Evolutionary conservation across 2,888 invertebrate species (phyloP), one percentile per base, ranked within the genome.

Genomic region (Eupithecia abbreviata): DNA sequence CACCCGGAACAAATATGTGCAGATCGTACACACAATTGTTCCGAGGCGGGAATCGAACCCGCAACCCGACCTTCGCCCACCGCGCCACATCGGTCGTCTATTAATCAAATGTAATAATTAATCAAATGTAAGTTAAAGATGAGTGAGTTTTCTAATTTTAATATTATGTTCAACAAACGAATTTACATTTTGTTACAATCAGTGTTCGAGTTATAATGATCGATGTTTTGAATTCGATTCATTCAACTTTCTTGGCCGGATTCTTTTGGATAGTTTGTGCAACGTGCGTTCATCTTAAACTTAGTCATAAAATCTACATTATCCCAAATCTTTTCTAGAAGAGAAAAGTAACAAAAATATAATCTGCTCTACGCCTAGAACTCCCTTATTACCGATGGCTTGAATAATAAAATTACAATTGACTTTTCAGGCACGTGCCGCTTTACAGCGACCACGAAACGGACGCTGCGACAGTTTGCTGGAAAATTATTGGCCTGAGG

Each of bases 371-470:
- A 18, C 42, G 74, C 0, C 13, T 51, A 47, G 65, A 74, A 69
- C 45, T 66, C 77, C 43, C 78, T 77, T 75, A 78, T 78, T 78
- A 78, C 73, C 75, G 73, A 79, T 67, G 70, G 68, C 69, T 41
- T 43, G 62, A 78, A 80, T 80, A 79, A 79, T 79, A 82, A 82
- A 80, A 80, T 77, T 74, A 82, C 80, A 73, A 79, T 80, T 77
- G 81, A 80, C 79, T 82, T 80, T 78, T 80, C 74, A 43, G 75
- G 73, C 80, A 82, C 82, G 80, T 78, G 42, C 69, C 77, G 45
- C 77, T 82, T 80, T 78, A 81, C 78, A 77, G 65, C 68, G 74
- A 81, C 81, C 82, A 74, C 82, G 74, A 74, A 80, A 73, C 78
- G 74, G 79, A 80, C 80, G 77, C 80, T 81, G 80, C 77, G 77